Percentiles rank a stretch among this genome's conserved stretches.
Conservation (phyloP, 2,113 vertebrate species). For the Protobothrops mucrosquamatus region DNA sequence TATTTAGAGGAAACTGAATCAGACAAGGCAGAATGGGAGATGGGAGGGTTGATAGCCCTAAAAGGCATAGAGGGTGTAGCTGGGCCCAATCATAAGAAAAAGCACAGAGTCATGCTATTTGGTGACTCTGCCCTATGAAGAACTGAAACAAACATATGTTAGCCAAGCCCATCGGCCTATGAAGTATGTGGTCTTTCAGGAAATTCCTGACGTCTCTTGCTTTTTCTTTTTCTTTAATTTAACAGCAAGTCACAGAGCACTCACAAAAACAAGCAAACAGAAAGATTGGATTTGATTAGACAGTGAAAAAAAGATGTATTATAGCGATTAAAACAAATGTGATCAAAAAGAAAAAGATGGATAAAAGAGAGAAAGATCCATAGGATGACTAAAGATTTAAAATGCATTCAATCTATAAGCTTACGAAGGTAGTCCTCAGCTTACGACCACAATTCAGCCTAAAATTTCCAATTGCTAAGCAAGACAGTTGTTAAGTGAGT, state of each 20-base stretch:
- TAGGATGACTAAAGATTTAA: not conserved
- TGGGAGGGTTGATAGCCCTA: not conserved
- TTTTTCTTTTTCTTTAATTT: not conserved
- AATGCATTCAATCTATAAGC: not conserved
- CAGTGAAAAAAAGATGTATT: not conserved
- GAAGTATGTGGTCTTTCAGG: not conserved
- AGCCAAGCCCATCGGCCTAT: not conserved
- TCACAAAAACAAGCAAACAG: not conserved
- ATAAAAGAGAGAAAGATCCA: not conserved
- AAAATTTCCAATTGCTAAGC: not conserved
- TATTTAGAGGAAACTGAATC: not conserved
- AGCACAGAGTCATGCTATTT: not conserved
- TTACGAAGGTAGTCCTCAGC: not conserved
- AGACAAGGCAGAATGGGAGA: not conserved
- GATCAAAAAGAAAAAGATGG: not conserved
- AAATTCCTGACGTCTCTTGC: not conserved
- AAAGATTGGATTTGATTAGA: not conserved
- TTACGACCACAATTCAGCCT: not conserved
- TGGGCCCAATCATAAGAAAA: not conserved
- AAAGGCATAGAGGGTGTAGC: not conserved
- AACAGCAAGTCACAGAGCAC: not conserved
- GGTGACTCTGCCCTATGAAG: not conserved
- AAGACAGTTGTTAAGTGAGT: not conserved
- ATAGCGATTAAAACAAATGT: not conserved
- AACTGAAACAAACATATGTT: not conserved